Base-by-base conservation (phyloP, 2,888 invertebrate species). In the Gastracanthus pulcherrimus region DNA sequence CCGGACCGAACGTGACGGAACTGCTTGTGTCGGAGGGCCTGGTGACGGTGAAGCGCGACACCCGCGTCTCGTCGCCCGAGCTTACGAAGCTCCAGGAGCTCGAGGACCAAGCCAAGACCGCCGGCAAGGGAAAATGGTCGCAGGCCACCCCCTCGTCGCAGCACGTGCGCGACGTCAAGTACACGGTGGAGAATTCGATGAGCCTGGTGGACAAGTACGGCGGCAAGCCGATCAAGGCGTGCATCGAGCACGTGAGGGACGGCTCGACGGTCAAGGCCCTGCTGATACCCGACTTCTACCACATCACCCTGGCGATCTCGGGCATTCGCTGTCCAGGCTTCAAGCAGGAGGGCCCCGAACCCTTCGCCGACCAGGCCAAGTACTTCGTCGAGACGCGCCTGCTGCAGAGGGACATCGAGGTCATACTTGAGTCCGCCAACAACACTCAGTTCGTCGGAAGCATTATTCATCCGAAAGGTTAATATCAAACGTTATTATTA, bases 191-290 rank as follows among this genome's bases (percentile, higher is more conserved):
- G 16, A 97, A 97, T 90, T 94, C 95, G n/a, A 93, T 95, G 72
- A 94, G 94, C 71, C 94, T 95, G 92, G 96, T 99, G 3, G 98
- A 98, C 88, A 96, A 97, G 88, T 95, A 95, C 84, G 96, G 95
- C 83, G 95, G 96, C 48, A 96, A 98, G 89, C 98, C 97, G 0
- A 93, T 99, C 5, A 96, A 96, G 92, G 98, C 99, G 64, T 95
- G 99, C 79, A 96, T 99, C 86, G 99, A 99, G 91, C 98, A 98
- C 93, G 99, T 99, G 0, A 94, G 98, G 78, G 99, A 99, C 92
- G 99, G 99, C 0, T 98, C 98, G 41, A 99, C 99, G 0, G 95
- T 99, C 16, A 94, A 99, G 84, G 96, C 97, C 3, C 97, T 98
- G 88, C 93, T 99, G 13, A 92, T 99, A 78, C 98, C 99, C 1